These are phyloP conservation scores for Heliconius melpomene DNA, from an alignment of 1,140 invertebrate species.

Conservation along the genomic window DNA sequence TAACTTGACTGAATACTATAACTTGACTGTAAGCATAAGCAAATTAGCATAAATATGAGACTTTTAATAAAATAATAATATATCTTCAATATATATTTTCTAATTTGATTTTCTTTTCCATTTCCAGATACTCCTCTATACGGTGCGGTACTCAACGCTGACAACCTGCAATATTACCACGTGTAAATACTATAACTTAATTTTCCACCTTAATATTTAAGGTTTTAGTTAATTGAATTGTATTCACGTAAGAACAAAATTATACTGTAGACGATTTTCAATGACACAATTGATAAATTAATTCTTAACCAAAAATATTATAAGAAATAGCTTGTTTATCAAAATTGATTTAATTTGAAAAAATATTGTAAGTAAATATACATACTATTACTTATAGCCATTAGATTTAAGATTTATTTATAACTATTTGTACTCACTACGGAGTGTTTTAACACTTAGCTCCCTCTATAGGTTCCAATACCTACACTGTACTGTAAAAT, in stretches of 20 bases:
- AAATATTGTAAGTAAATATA: not conserved
- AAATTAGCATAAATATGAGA: not conserved
- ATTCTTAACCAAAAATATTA: not conserved
- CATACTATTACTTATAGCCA: not conserved
- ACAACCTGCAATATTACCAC: slow-evolving; percentile 61
- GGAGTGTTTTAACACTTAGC: too few species aligned
- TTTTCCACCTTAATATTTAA: slow-evolving; percentile 3
- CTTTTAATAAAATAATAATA: not conserved
- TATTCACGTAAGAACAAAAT: not conserved
- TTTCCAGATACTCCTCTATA: slow-evolving; percentile 45
- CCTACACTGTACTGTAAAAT: too few species aligned
- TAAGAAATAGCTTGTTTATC: not conserved
- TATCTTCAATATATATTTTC: not conserved
- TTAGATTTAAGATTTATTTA: too few species aligned
- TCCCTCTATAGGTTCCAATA: too few species aligned
- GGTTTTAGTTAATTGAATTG: not conserved
- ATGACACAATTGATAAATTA: not conserved
- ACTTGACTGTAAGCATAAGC: not conserved
- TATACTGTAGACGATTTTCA: not conserved
- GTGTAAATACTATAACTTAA: slow-evolving; percentile 24
- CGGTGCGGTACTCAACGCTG: slow-evolving; percentile 48
- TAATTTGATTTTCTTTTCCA: slow-evolving; percentile 24
- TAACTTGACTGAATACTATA: not conserved
- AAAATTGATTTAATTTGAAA: not conserved
- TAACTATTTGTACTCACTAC: too few species aligned